Base-by-base conservation (phyloP, 1,140 invertebrate species). In the Polypedilum vanderplanki region DNA sequence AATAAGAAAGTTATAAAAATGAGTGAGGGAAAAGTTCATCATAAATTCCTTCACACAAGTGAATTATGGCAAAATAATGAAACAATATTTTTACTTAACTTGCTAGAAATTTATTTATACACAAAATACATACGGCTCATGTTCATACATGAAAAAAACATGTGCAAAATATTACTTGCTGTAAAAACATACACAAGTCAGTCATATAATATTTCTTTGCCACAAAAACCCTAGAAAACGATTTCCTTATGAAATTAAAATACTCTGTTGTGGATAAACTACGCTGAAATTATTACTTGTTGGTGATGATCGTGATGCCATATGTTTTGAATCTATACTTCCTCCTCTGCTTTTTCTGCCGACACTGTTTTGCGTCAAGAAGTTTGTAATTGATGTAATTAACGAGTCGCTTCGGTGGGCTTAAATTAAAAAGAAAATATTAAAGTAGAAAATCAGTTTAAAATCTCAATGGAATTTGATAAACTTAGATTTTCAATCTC, bases 51-150 rank as follows among this genome's bases (percentile, higher is more conserved):
- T 46, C 41, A 46, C 41, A 46, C 64, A 67, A 70, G 17, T 70
- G 20, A 70, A 70, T 70, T 70, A 70, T 70, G 65, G 65, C 17
- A 10, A 70, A 8, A 70, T 70, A 70, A 70, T 70, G 65, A 70
- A 70, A 70, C 20, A 70, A 70, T 70, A 70, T 20, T 22, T 70
- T 70, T 33, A 5, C 24, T 33, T 33, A 33, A 33, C 24, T 33
- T 33, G 24, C 24, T 33, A 57, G 9, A 57, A 57, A 57, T 57
- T 57, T 57, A 57, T n/a, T n/a, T 57, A 57, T 57, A 57, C 46
- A 57, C 46, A 57, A 8, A 57, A 57, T 5, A 57, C 46, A 57
- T 57, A 33, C 24, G 24, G 24, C 24, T 57, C 17, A 22, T 22
- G 65, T 18, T 70, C 65, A 20, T 57, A 57, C n/a, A 57, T 57